Base-by-base conservation (phyloP, 2,113 vertebrate genomes). In the Danionella cerebrum region DNA sequence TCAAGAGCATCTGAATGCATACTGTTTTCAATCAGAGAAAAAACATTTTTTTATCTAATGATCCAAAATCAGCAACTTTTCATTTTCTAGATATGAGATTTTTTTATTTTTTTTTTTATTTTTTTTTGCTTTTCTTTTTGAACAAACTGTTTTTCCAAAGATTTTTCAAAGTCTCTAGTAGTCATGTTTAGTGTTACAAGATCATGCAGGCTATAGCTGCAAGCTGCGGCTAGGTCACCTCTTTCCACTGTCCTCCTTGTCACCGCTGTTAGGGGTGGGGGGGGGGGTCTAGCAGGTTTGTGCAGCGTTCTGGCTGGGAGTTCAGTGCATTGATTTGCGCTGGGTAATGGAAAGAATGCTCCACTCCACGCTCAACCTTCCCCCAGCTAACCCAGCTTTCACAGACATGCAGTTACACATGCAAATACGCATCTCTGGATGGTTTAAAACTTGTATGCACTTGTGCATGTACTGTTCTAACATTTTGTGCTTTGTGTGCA, bases 331-430 rank as follows among this genome's bases (percentile, higher is more conserved):
- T 78, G 86, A 86, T 87, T 87, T 83, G 80, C 77, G 82, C 81
- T 82, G 83, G 78, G 84, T 86, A 87, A 86, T 87, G 86, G 87
- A 87, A 86, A 88, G 82, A 88, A 85, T 85, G 81, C 78, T 75
- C 80, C 72, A 79, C 84, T 78, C 73, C 77, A 82, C 74, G 70
- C 51, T 64, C 68, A 58, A 53, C 29, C 63, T 65, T 65, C 44
- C 41, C 65, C 54, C 39, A 29, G 44, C 65, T 58, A 47, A 69
- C 57, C 47, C 57, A 65, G 59, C 16, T 22, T 44, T 31, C 18
- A 63, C 51, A 19, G 11, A 16, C 53, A 54, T 27, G 55, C 62
- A 67, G 13, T 33, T 21, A n/a, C 53, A 44, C 52, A 55, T 7
- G 16, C 36, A 55, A 47, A 18, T 22, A 50, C 27, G 25, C 12